phyloP scores from a whole-genome alignment of 2,113 vertebrate species.

The Agelaius tricolor region DNA sequence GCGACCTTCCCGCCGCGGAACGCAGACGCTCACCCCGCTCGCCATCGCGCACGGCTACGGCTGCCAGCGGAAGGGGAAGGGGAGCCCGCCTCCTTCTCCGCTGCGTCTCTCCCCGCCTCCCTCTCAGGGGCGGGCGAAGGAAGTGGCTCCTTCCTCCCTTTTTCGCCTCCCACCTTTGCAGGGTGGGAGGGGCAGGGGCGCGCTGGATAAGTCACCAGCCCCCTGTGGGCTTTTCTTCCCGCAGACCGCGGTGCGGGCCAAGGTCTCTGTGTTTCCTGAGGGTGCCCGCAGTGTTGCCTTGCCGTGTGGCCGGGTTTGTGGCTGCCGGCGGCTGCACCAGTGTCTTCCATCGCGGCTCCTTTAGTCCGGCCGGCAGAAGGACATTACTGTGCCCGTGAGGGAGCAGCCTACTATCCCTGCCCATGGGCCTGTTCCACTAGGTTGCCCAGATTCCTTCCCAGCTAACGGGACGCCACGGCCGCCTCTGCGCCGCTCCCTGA shows the following conservation, averaged over 20 bases:
- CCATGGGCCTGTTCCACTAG: rapidly evolving
- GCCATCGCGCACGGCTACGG: neutral
- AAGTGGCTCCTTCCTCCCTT: rapidly evolving
- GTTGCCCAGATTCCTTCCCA: neutral
- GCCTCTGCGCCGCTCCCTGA: neutral
- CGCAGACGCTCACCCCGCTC: neutral
- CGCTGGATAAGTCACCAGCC: rapidly evolving
- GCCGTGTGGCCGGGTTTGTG: neutral
- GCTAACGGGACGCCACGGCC: rapidly evolving
- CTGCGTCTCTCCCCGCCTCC: neutral
- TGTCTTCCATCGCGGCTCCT: neutral
- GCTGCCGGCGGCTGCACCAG: neutral
- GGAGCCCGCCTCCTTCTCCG: neutral
- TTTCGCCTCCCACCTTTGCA: rapidly evolving
- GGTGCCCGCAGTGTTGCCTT: neutral
- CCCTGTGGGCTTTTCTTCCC: rapidly evolving
- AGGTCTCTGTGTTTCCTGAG: neutral
- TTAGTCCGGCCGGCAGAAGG: neutral
- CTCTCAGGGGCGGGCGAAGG: neutral
- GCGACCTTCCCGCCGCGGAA: neutral
- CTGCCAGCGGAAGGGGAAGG: neutral
- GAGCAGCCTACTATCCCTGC: neutral
- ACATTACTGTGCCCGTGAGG: rapidly evolving
- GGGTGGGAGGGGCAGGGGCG: rapidly evolving
- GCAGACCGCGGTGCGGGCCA: rapidly evolving